Conservation (phyloP, 2,888 invertebrate genomes). For the Noctua comes region DNA sequence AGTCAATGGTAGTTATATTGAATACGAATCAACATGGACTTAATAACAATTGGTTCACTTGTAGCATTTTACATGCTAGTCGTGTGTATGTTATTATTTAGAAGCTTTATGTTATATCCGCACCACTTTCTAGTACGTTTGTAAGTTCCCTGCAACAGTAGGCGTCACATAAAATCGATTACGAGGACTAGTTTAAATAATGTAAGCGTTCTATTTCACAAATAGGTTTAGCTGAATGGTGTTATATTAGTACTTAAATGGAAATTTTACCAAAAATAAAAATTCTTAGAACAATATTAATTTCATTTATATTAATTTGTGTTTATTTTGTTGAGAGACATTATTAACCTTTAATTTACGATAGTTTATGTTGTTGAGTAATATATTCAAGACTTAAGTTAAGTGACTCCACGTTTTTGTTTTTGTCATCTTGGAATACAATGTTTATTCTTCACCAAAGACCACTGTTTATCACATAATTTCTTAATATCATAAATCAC, state of each 20-base stretch:
- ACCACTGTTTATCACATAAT: conserved; percentile 64
- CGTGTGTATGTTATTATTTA: conserved; percentile 78
- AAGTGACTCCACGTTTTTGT: conserved; percentile 67
- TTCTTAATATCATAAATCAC: conserved; percentile 42
- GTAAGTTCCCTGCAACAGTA: conserved; percentile 65
- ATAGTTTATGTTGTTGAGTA: conserved; percentile 81
- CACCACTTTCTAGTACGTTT: conserved; percentile 67
- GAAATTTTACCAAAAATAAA: conserved; percentile 86
- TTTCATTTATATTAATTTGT: conserved; percentile 78
- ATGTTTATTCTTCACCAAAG: conserved; percentile 83
- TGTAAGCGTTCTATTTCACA: conserved; percentile 80
- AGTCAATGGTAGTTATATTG: conserved; percentile 40
- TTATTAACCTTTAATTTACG: conserved; percentile 72
- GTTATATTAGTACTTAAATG: conserved; percentile 88
- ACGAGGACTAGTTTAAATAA: conserved; percentile 56
- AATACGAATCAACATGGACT: conserved; percentile 35
- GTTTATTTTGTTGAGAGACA: conserved; percentile 77
- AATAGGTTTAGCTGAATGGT: conserved; percentile 80
- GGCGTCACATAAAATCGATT: conserved; percentile 62
- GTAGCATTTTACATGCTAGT: conserved; percentile 86
- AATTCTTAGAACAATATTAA: conserved; percentile 84
- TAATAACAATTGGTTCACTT: conserved; percentile 63
- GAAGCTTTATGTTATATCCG: conserved; percentile 67
- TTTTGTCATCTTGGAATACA: conserved; percentile 64
- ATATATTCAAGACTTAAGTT: conserved; percentile 80